phyloP scores from a whole-genome alignment of 2,797 vertebrate species.

The Zenarchopterus dispar region DNA sequence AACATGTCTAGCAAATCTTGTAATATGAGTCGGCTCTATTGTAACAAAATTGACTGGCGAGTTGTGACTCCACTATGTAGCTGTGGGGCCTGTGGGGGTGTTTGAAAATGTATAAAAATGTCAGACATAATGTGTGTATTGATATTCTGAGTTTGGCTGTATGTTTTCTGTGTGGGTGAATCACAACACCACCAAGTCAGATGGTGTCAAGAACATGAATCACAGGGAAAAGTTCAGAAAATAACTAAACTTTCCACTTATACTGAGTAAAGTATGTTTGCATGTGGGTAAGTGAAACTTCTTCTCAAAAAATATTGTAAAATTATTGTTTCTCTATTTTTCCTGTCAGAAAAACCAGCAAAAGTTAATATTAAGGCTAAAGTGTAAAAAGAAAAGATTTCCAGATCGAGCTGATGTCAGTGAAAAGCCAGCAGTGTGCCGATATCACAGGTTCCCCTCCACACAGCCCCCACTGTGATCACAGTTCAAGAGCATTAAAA shows the following conservation, averaged over 20 bases:
- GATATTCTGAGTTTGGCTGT: conserved; percentile 40
- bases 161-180: conserved; percentile 52
- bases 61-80: conserved; percentile 33
- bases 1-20: conserved; percentile 3
- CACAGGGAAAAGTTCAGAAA: conserved; percentile 43
- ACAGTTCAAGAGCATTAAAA: conserved; percentile 27
- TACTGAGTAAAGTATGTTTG: background rate
- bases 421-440: background rate
- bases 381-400: conserved; percentile 2
- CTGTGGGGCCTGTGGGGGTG: conserved; percentile 55
- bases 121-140: conserved; percentile 43
- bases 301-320: background rate
- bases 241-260: conserved; percentile 17
- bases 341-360: background rate
- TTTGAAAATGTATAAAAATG: conserved; percentile 45
- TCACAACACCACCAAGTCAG: conserved; percentile 34
- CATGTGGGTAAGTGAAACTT: background rate
- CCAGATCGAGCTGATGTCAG: background rate
- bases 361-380: background rate
- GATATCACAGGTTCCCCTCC: conserved; percentile 17
- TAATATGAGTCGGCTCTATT: conserved; percentile 3
- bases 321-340: background rate
- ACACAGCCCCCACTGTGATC: conserved; percentile 7
- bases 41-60: conserved; percentile 22
- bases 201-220: conserved; percentile 47